Percentiles rank a stretch among this genome's conserved stretches.
phyloP scores from a whole-genome alignment of 2,888 invertebrate species.

The Spialia ferax region DNA sequence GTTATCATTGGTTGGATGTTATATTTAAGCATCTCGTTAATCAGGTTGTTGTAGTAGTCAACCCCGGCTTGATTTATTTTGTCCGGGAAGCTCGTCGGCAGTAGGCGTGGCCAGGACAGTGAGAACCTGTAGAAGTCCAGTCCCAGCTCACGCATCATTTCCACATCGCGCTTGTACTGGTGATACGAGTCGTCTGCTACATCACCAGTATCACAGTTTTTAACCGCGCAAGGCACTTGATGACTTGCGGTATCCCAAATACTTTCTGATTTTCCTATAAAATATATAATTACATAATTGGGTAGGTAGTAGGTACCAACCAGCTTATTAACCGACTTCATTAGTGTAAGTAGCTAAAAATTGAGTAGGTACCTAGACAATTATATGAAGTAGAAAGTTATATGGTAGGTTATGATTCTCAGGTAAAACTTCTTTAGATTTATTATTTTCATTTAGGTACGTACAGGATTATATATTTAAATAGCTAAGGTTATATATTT shows the following conservation, averaged over 20 bases:
- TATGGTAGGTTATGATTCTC: too few relatives aligned
- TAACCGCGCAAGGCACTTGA: constrained; percentile 69
- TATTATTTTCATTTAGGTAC: too few relatives aligned
- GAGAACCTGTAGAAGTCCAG: constrained; percentile 79
- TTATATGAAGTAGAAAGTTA: too few relatives aligned
- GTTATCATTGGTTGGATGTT: constrained; percentile 46
- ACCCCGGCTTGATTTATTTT: constrained; percentile 81
- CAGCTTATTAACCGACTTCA: too few relatives aligned
- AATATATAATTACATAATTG: too few relatives aligned
- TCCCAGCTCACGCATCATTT: constrained; percentile 22
- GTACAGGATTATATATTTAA: too few relatives aligned
- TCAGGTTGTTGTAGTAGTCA: constrained; percentile 58
- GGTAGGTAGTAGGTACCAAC: too few relatives aligned
- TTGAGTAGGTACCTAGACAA: too few relatives aligned
- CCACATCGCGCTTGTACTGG: constrained; percentile 26
- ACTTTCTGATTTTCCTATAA: constrained; percentile 79
- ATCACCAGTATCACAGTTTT: constrained; percentile 84
- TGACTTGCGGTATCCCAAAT: constrained; percentile 88
- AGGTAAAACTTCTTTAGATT: too few relatives aligned
- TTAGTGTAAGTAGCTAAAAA: too few relatives aligned
- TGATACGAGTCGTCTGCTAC: constrained; percentile 60
- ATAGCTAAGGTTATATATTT: too few relatives aligned
- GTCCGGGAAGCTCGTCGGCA: constrained; percentile 25
- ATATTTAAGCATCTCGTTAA: constrained; percentile 69
- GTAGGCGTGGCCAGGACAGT: constrained; percentile 85